These are phyloP conservation scores for Diachasma alloeum DNA, from an alignment of 1,140 invertebrate species.

Conservation along the genomic window DNA sequence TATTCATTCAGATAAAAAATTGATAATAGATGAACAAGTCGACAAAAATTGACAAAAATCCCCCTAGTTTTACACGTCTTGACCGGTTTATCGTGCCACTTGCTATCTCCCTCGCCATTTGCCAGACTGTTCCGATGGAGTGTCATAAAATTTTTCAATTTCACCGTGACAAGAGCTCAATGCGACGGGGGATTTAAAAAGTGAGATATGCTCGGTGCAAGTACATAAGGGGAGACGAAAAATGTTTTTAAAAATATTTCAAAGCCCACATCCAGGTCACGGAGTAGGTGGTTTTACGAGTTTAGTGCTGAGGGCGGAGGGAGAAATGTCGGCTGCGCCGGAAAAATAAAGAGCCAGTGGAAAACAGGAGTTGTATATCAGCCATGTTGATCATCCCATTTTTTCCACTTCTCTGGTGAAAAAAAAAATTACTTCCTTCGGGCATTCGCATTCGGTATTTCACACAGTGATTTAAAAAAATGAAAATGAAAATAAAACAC, in stretches of 20 bases:
- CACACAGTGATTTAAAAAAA: background rate
- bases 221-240: constrained; percentile 2
- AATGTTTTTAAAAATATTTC: constrained; percentile 15
- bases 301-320: background rate
- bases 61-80: background rate
- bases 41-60: background rate
- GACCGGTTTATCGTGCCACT: constrained; percentile 1
- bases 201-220: background rate
- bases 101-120: background rate
- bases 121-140: background rate
- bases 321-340: background rate
- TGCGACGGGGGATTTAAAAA: constrained; percentile 12
- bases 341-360: background rate
- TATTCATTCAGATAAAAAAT: no score
- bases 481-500: background rate
- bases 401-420: background rate
- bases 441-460: background rate
- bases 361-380: background rate
- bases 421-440: background rate
- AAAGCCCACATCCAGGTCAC: background rate
- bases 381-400: background rate
- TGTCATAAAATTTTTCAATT: constrained; percentile 3
- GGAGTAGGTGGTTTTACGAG: background rate
- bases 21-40: background rate
- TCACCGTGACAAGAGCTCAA: background rate